phyloP scores from a whole-genome alignment of 2,797 vertebrate genomes.

The Menidia menidia region DNA sequence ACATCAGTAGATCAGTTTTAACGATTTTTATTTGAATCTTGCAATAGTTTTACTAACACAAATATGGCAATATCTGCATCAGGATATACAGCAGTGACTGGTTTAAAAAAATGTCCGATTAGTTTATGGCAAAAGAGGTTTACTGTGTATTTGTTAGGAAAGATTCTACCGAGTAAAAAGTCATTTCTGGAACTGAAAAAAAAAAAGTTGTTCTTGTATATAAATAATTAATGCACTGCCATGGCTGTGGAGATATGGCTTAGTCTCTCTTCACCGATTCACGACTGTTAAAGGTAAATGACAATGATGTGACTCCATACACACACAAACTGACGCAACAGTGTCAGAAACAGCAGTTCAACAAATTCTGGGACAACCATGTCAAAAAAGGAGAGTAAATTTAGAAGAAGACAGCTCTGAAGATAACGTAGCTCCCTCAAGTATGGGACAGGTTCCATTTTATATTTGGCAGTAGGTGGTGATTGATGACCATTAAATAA shows the following conservation, averaged over 20 bases:
- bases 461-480: constrained; percentile 17
- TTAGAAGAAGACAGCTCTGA: constrained; percentile 29
- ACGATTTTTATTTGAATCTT: constrained; percentile 96
- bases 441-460: background rate
- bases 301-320: constrained; percentile 58
- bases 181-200: constrained; percentile 74
- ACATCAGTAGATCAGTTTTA: constrained; percentile 50
- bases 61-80: constrained; percentile 94
- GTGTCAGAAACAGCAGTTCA: constrained; percentile 51
- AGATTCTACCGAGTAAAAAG: constrained; percentile 85
- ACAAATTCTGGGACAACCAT: constrained; percentile 58
- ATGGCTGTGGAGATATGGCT: constrained; percentile 91
- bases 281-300: constrained; percentile 56
- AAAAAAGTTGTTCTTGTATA: constrained; percentile 61
- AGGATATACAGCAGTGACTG: constrained; percentile 95
- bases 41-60: constrained; percentile 96
- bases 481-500: constrained; percentile 35
- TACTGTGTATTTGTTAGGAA: constrained; percentile 88
- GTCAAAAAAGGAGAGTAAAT: constrained; percentile 28
- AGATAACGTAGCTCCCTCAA: constrained; percentile 3
- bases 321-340: constrained; percentile 43
- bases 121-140: constrained; percentile 87
- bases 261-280: constrained; percentile 83
- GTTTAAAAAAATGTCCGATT: constrained; percentile 79
- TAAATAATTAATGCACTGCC: constrained; percentile 82